A percentile compares a stretch with the other conserved stretches of the same genome.
Conservation (phyloP, 2,888 invertebrate species). For the Hetaerina titia region DNA sequence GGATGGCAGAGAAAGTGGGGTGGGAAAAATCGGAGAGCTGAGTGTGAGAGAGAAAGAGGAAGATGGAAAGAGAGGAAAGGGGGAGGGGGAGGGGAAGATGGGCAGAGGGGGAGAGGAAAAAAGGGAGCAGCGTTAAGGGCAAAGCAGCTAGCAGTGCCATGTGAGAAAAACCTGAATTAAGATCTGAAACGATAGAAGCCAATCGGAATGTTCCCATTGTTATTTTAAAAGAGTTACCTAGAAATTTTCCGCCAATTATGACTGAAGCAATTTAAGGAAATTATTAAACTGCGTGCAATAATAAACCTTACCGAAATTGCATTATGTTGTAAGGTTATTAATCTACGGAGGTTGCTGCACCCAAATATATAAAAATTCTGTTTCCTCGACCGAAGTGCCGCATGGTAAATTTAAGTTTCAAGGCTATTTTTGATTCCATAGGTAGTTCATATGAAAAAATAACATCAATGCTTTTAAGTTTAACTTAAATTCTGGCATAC, state of each 20-base stretch:
- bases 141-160: conserved; percentile 62
- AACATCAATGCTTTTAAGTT: too few species aligned
- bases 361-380: too few species aligned
- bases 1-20: conserved; percentile 21
- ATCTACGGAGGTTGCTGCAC: too few species aligned
- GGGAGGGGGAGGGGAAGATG: not conserved
- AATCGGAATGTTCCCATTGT: conserved; percentile 33
- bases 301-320: too few species aligned
- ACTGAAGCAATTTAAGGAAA: not conserved
- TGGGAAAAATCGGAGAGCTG: not conserved
- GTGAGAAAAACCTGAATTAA: conserved; percentile 61
- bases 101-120: not conserved
- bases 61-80: not conserved
- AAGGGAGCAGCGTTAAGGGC: conserved; percentile 33
- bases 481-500: too few species aligned
- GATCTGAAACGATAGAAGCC: conserved; percentile 49
- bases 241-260: conserved; percentile 7
- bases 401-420: too few species aligned
- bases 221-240: not conserved
- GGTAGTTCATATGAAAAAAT: too few species aligned
- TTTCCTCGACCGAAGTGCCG: too few species aligned
- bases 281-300: not conserved
- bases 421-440: too few species aligned
- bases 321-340: too few species aligned
- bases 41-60: not conserved